Conservation (phyloP, 2,797 vertebrate genomes). For the Gorsachius magnificus region DNA sequence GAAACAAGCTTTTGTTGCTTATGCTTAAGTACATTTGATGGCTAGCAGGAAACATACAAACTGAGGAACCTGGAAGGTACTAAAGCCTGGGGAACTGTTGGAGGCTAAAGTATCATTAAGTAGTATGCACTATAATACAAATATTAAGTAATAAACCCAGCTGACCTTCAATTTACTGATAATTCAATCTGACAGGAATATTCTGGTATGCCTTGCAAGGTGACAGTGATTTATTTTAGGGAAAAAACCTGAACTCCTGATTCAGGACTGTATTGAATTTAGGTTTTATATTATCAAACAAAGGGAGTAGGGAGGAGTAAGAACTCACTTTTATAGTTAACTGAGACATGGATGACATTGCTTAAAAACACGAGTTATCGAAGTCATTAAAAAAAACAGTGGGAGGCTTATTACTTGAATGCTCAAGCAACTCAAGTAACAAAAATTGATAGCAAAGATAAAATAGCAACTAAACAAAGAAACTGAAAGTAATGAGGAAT, state of each 20-base stretch:
- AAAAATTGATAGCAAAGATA: slow-evolving; percentile 8
- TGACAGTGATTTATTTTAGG: neutral
- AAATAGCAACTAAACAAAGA: slow-evolving; percentile 10
- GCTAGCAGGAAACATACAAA: neutral
- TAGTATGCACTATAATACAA: neutral
- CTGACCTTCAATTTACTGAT: neutral
- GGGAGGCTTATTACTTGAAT: slow-evolving; percentile 21
- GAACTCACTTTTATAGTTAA: slow-evolving; percentile 17
- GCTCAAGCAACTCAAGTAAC: neutral
- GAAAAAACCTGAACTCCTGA: neutral
- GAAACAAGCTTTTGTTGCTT: neutral
- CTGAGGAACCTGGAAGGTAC: neutral
- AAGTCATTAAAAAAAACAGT: neutral
- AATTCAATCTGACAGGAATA: neutral
- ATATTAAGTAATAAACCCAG: neutral
- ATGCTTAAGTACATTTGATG: neutral
- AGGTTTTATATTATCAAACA: neutral
- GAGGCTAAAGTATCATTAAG: neutral
- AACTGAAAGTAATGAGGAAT: neutral
- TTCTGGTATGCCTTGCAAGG: neutral
- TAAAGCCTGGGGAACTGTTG: neutral
- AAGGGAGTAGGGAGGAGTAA: neutral
- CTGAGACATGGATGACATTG: neutral
- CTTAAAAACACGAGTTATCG: neutral
- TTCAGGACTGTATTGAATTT: neutral